Percentiles rank a stretch among this genome's conserved stretches.
Conservation (phyloP, 2,888 invertebrate species). For the Apoda limacodes region DNA sequence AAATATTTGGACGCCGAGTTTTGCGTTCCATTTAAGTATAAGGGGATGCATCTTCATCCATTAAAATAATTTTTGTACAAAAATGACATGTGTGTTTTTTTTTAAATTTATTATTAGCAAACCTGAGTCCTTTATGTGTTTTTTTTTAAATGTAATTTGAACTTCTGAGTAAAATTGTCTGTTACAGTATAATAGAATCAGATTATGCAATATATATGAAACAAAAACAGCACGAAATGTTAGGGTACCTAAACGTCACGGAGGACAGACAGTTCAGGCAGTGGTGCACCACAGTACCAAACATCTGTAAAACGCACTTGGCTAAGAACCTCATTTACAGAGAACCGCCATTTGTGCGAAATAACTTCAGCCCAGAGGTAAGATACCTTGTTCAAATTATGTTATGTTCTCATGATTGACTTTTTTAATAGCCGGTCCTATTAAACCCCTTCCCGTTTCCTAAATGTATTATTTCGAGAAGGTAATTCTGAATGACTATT, state of each 20-base stretch:
- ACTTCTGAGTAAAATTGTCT: not conserved
- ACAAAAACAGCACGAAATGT: constrained; percentile 75
- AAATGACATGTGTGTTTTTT: no score
- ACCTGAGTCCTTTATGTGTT: no score
- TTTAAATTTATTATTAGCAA: no score
- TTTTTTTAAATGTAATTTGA: no score
- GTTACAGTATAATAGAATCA: constrained; percentile 63
- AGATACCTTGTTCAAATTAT: no score
- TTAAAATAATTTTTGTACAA: no score
- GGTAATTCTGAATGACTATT: no score
- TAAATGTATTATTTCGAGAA: no score
- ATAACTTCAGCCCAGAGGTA: constrained; percentile 78
- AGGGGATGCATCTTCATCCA: no score
- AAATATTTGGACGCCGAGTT: no score
- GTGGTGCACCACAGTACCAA: constrained; percentile 78
- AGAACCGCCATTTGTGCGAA: constrained; percentile 62
- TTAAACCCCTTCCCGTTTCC: no score
- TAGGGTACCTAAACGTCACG: constrained; percentile 71
- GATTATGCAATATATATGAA: constrained; percentile 67
- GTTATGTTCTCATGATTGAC: not conserved
- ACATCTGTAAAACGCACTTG: constrained; percentile 72
- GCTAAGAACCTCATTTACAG: constrained; percentile 72
- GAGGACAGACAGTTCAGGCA: constrained; percentile 73
- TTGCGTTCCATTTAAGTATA: no score
- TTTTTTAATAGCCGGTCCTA: constrained; percentile 1